phyloP scores from a whole-genome alignment of 1,140 invertebrate genomes.

The Heliconius himera region DNA sequence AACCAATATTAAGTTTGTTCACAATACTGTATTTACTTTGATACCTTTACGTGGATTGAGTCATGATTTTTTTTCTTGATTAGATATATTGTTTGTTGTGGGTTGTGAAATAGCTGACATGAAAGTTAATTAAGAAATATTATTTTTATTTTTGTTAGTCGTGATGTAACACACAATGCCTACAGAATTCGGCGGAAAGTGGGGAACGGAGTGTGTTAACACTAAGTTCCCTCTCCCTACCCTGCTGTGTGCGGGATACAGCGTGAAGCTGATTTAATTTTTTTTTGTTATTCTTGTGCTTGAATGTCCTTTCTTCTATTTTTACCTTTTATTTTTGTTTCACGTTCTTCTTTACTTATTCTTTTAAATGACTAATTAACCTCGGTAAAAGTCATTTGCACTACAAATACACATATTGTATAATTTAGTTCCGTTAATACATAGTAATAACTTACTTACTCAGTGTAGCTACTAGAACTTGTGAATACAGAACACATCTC shows the following conservation, averaged over 20 bases:
- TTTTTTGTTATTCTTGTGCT: too few relatives aligned
- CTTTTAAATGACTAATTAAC: too few relatives aligned
- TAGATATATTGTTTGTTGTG: neutral
- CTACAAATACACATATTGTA: neutral
- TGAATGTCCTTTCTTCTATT: neutral
- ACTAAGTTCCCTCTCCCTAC: too few relatives aligned
- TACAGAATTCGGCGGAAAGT: too few relatives aligned
- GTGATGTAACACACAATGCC: too few relatives aligned
- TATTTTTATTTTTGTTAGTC: too few relatives aligned
- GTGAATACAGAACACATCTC: neutral
- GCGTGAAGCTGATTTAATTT: too few relatives aligned
- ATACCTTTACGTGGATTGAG: neutral
- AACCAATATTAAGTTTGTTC: conserved; percentile 8
- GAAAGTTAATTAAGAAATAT: too few relatives aligned
- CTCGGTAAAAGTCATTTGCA: neutral
- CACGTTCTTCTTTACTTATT: too few relatives aligned
- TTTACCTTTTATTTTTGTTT: neutral
- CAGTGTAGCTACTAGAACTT: neutral
- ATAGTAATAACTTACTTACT: neutral
- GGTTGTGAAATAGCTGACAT: neutral
- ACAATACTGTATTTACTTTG: neutral
- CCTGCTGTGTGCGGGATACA: too few relatives aligned
- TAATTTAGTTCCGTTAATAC: neutral
- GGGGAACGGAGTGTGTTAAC: too few relatives aligned
- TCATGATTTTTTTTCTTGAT: neutral